phyloP scores from a whole-genome alignment of 2,797 vertebrate species.

The Sebastiscus tertius region DNA sequence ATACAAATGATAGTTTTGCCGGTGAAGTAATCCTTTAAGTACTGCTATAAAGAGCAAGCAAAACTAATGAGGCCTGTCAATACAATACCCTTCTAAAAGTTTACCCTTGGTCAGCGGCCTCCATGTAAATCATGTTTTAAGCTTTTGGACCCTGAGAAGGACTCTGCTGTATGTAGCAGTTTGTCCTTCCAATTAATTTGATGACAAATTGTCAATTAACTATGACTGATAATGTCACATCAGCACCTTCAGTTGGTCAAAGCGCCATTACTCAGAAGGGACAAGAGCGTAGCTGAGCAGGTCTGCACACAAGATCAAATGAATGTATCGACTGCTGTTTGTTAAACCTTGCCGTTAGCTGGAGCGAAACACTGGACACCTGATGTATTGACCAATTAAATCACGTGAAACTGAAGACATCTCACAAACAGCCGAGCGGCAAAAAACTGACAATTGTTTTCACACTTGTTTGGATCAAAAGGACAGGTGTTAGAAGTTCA shows the following conservation, averaged over 20 bases:
- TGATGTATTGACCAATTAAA: background rate
- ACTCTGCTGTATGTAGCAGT: slow-evolving; percentile 42
- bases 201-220: slow-evolving; percentile 70
- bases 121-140: slow-evolving; percentile 47
- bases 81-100: slow-evolving; percentile 26
- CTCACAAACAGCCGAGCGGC: background rate
- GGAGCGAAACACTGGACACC: background rate
- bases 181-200: slow-evolving; percentile 65
- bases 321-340: background rate
- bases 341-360: background rate
- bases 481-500: background rate
- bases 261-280: slow-evolving; percentile 22
- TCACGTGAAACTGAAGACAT: background rate
- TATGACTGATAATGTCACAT: slow-evolving; percentile 52
- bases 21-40: background rate
- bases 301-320: background rate
- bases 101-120: slow-evolving; percentile 48
- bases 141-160: slow-evolving; percentile 31
- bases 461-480: background rate
- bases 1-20: background rate
- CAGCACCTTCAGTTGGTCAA: slow-evolving; percentile 49
- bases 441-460: background rate
- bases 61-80: slow-evolving; percentile 58
- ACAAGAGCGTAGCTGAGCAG: background rate
- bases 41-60: slow-evolving; percentile 25